These are phyloP conservation scores for Yoshiicerus persimilis DNA, from an alignment of 1,140 invertebrate species.

Conservation along the genomic window DNA sequence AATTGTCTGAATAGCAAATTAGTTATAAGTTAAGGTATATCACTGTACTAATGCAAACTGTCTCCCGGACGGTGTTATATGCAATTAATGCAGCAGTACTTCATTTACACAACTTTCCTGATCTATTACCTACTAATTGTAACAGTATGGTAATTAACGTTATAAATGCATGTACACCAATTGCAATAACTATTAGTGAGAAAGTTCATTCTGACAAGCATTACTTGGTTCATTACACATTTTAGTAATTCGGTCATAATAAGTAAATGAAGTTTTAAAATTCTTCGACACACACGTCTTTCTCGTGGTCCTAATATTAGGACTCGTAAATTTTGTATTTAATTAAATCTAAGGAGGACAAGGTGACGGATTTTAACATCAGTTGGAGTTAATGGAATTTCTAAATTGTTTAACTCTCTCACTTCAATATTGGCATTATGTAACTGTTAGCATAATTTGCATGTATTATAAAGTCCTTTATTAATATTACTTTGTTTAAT, in stretches of 20 bases:
- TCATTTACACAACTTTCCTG: too few species aligned
- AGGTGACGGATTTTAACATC: neutral
- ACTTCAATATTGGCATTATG: neutral
- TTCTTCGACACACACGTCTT: neutral
- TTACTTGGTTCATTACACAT: neutral
- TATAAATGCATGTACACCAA: too few species aligned
- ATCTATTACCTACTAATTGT: too few species aligned
- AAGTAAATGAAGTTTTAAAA: neutral
- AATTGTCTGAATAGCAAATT: too few species aligned
- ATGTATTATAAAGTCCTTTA: too few species aligned
- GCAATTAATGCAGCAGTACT: too few species aligned
- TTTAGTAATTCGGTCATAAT: neutral
- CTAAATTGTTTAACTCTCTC: neutral
- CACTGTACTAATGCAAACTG: too few species aligned
- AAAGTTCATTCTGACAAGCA: neutral
- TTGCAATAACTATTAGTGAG: too few species aligned
- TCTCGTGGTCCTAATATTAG: neutral
- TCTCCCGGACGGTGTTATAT: too few species aligned
- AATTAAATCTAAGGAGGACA: neutral
- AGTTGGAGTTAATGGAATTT: neutral
- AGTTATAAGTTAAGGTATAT: too few species aligned
- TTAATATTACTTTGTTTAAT: too few species aligned
- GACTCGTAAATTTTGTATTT: neutral
- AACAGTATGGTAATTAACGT: too few species aligned
- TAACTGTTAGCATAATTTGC: neutral